Evolutionary conservation across 2,888 invertebrate genomes (phyloP), one percentile per base, ranked within the genome.

Genomic region (Arctia plantaginis): DNA sequence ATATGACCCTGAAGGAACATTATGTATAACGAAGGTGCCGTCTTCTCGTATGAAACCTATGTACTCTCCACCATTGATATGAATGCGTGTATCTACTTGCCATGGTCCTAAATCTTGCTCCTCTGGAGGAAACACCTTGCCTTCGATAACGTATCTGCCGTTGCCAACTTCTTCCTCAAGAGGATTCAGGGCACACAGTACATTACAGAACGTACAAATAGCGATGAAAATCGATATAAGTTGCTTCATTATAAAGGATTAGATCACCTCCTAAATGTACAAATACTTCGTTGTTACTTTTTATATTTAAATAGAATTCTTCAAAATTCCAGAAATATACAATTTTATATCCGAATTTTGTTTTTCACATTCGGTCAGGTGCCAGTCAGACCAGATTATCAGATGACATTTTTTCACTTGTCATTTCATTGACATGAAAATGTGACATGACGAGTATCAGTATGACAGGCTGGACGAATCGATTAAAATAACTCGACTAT

Each of bases 1-100:
- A 91, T 99, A 99, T 0, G 99, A 99, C 13, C 99, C 99, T 0
- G 98, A 97, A 0, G 98, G 98, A 0, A 99, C 96, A 87, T 98
- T 98, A 87, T 98, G 97, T 65, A 99, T 97, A 4, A 97, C 95
- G 91, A 99, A 99, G 12, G 98, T 97, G 23, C 99, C 99, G 93
- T 99, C 99, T 85, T 98, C 98, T 86, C 98, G 98, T 27, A 99
- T 95, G 90, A 98, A 99, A 69, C 98, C 99, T 83, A 98, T 96
- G 90, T 97, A 98, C 91, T 98, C 98, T 27, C 99, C 99, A 18
- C 98, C 98, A 90, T 99, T 99, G 13, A 99, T 97, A 89, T 98
- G 97, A 33, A 98, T 96, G 81, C 97, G 96, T 0, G 98, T 98
- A 83, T 97, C 97, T 15, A 97, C 95, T 90, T 98, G 97, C 98